Conservation (phyloP, 1,140 invertebrate genomes). For the Meteorus sp. region DNA sequence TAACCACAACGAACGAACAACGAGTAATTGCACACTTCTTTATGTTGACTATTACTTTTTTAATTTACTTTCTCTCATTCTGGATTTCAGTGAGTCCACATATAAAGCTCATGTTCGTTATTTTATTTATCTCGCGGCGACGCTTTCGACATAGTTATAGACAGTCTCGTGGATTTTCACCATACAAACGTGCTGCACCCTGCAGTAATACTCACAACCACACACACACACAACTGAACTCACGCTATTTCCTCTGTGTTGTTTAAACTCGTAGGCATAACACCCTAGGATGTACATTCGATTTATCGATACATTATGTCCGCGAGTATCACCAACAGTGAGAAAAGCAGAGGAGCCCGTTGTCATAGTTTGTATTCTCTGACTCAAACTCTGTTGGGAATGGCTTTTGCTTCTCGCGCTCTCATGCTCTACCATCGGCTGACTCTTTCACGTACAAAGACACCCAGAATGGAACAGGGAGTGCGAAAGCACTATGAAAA, state of each 20-base stretch:
- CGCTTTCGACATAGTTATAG: constrained; percentile 8
- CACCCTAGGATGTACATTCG: background rate
- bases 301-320: constrained; percentile 15
- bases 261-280: too few species aligned
- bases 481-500: too few species aligned
- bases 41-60: background rate
- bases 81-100: constrained; percentile 1
- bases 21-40: too few species aligned
- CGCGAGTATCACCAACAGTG: too few species aligned
- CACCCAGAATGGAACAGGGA: background rate
- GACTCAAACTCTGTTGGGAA: background rate
- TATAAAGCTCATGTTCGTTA: constrained; percentile 16
- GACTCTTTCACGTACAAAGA: background rate
- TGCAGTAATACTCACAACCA: background rate
- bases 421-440: background rate
- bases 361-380: constrained; percentile 5
- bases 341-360: background rate
- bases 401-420: background rate
- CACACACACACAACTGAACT: background rate
- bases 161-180: constrained; percentile 9
- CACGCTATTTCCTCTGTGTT: too few species aligned
- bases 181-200: background rate
- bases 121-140: constrained; percentile 15
- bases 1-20: too few species aligned
- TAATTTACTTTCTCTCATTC: background rate